A percentile compares a stretch with the other conserved stretches of the same genome.
Evolutionary conservation across 2,113 vertebrate genomes (phyloP).

Genomic region (Arvicanthis niloticus): DNA sequence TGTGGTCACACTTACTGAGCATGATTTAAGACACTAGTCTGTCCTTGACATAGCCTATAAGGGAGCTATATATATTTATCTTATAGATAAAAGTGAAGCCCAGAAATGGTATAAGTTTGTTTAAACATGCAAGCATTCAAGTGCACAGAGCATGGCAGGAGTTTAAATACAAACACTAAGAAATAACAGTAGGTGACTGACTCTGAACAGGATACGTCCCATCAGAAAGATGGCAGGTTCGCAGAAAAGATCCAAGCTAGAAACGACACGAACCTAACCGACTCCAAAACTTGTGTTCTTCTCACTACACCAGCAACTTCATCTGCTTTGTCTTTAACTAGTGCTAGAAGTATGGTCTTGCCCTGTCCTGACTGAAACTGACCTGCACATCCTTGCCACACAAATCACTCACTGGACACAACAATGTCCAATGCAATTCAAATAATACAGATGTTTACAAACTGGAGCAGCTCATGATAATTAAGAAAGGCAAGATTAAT

Average conservation of each 20-base stretch:
- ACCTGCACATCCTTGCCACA: not conserved
- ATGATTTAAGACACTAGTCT: not conserved
- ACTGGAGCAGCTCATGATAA: not conserved
- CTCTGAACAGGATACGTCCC: not conserved
- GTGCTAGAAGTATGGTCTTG: not conserved
- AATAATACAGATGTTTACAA: not conserved
- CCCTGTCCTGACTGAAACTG: not conserved
- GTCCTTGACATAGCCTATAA: not conserved
- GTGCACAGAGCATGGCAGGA: not conserved
- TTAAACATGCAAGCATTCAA: not conserved
- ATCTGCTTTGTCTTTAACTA: not conserved
- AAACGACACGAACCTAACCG: not conserved
- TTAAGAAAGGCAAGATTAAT: not conserved
- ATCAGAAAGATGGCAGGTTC: not conserved
- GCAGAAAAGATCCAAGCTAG: not conserved
- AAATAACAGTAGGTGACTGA: not conserved
- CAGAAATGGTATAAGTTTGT: not conserved
- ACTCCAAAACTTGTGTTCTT: not conserved
- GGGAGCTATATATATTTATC: not conserved
- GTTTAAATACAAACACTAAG: not conserved
- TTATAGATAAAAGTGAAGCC: not conserved
- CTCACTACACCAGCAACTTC: not conserved
- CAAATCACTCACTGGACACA: not conserved
- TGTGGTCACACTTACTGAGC: not conserved
- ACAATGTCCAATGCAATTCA: not conserved